phyloP scores from a whole-genome alignment of 2,888 invertebrate genomes.

The Galeopsomyia nigrocyanea region DNA sequence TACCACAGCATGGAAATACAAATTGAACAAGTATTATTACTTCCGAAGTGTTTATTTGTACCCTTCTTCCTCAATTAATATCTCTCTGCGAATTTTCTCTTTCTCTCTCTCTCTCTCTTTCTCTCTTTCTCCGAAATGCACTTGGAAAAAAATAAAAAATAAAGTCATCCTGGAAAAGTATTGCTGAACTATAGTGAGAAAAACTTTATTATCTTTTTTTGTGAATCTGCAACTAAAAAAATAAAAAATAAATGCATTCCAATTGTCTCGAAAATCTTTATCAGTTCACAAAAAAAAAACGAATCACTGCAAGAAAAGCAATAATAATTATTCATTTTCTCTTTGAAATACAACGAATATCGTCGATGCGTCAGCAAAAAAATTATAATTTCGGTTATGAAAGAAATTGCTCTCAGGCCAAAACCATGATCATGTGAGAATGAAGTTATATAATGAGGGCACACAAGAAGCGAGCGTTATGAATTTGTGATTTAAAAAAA shows the following conservation, averaged over 20 bases:
- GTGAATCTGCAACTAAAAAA: constrained; percentile 29
- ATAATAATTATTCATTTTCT: not conserved
- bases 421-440: constrained; percentile 45
- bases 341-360: constrained; percentile 13
- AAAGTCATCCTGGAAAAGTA: constrained; percentile 7
- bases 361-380: constrained; percentile 37
- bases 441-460: constrained; percentile 50
- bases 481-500: constrained; percentile 36
- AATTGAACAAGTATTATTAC: constrained; percentile 41
- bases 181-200: constrained; percentile 17
- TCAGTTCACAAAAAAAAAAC: not conserved
- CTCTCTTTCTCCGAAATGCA: constrained; percentile 22
- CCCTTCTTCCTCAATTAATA: constrained; percentile 23
- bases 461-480: constrained; percentile 49
- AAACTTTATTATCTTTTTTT: constrained; percentile 12
- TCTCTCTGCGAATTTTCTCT: constrained; percentile 30
- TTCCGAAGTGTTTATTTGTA: constrained; percentile 26
- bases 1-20: constrained; percentile 66
- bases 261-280: constrained; percentile 1
- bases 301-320: not conserved
- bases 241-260: constrained; percentile 30
- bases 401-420: constrained; percentile 16
- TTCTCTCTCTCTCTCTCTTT: too few species aligned
- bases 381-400: not conserved
- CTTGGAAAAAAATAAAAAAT: constrained; percentile 38